Evolutionary conservation across 2,113 vertebrate genomes (phyloP).

Genomic region (Microcebus griseorufus): DNA sequence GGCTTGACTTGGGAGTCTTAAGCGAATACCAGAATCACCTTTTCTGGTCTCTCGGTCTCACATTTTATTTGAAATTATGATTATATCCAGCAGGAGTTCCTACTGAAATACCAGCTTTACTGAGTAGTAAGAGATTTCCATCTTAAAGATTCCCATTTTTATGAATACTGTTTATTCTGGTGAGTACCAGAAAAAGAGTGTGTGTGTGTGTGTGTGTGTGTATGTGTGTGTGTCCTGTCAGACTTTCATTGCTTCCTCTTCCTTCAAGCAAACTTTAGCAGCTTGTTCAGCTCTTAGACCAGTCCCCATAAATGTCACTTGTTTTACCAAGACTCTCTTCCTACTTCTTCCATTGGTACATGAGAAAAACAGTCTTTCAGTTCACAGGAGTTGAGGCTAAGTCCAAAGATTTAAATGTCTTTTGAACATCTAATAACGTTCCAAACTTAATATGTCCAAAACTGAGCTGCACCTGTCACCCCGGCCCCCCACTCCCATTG

Average conservation of each 20-base stretch:
- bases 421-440: not conserved
- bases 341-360: not conserved
- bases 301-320: not conserved
- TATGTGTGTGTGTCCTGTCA: not conserved
- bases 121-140: not conserved
- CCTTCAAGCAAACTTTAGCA: not conserved
- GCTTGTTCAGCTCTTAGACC: not conserved
- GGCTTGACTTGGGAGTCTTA: not conserved
- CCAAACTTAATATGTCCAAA: not conserved
- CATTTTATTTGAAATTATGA: slow-evolving; percentile 32
- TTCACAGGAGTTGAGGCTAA: not conserved
- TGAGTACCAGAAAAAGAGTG: not conserved
- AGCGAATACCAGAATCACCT: not conserved
- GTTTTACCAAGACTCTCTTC: not conserved
- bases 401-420: not conserved
- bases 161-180: not conserved
- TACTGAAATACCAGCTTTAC: slow-evolving; percentile 1
- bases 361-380: not conserved
- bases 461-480: not conserved
- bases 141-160: not conserved
- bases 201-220: not conserved
- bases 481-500: not conserved
- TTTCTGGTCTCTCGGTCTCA: not conserved
- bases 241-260: not conserved
- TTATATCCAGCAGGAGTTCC: slow-evolving; percentile 14